Percentiles rank a stretch among this genome's conserved stretches.
Evolutionary conservation across 2,888 invertebrate genomes (phyloP).

Genomic region (Pristionchus maxplancki): DNA sequence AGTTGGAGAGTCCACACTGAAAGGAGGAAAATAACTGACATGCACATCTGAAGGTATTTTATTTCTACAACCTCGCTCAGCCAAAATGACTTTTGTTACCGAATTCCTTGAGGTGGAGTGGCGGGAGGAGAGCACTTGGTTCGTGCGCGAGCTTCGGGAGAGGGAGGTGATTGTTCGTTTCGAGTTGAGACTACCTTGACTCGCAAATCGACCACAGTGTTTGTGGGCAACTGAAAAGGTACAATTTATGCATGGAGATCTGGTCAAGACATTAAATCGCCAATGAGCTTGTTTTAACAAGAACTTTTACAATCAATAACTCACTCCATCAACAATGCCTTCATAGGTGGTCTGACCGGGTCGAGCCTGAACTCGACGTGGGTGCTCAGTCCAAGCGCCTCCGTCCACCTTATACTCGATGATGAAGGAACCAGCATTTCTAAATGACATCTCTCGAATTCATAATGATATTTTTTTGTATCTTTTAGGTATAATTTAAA

Average conservation of each 20-base stretch:
- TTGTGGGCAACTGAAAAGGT: constrained; percentile 70
- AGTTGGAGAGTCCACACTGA: constrained; percentile 72
- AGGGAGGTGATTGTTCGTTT: constrained; percentile 74
- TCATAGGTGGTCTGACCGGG: constrained; percentile 71
- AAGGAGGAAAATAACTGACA: too few species aligned
- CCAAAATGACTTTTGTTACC: constrained; percentile 41
- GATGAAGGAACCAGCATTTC: constrained; percentile 72
- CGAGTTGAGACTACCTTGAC: constrained; percentile 71
- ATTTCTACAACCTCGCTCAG: too few species aligned
- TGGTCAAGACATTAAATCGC: too few species aligned
- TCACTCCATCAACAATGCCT: constrained; percentile 65
- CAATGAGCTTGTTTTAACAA: too few species aligned
- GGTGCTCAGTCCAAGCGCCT: constrained; percentile 74
- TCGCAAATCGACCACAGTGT: constrained; percentile 75
- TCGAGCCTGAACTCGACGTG: constrained; percentile 70
- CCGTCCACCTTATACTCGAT: constrained; percentile 74
- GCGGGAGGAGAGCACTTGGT: constrained; percentile 77
- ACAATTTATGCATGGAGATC: background rate
- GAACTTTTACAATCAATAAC: background rate
- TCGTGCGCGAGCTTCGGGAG: constrained; percentile 75
- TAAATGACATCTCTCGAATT: too few species aligned
- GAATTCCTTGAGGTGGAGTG: constrained; percentile 72
- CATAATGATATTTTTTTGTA: too few species aligned
- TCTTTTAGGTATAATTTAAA: too few species aligned
- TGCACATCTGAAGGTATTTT: background rate